phyloP scores from a whole-genome alignment of 1,140 invertebrate species.

The Palaemon carinicauda region DNA sequence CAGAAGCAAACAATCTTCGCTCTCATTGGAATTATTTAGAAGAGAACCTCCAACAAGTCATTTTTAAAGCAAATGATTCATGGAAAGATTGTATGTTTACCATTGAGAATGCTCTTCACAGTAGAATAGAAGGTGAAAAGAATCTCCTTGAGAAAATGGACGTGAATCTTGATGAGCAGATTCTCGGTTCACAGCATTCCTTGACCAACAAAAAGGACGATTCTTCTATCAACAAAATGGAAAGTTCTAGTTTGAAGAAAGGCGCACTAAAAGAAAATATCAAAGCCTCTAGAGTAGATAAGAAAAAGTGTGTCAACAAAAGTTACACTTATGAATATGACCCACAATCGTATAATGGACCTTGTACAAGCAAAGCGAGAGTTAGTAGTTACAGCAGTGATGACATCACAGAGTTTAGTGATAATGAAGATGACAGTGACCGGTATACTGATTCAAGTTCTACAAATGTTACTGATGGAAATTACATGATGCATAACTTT shows the following conservation, averaged over 20 bases:
- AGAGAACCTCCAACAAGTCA: not conserved
- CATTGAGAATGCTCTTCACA: not conserved
- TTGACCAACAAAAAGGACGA: too few relatives aligned
- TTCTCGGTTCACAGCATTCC: too few relatives aligned
- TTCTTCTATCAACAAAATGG: not conserved
- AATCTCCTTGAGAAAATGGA: too few relatives aligned
- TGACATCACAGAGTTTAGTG: too few relatives aligned
- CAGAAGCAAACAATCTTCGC: not conserved
- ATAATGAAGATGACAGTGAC: too few relatives aligned
- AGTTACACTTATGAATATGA: too few relatives aligned
- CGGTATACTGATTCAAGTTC: not conserved
- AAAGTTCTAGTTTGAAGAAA: not conserved
- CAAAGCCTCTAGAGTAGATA: not conserved
- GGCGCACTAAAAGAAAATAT: not conserved
- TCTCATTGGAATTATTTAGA: not conserved
- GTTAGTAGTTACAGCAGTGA: too few relatives aligned
- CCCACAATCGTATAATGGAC: too few relatives aligned
- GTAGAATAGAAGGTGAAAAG: slow-evolving; percentile 7
- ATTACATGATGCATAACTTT: not conserved
- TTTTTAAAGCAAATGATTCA: not conserved
- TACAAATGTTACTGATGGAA: not conserved
- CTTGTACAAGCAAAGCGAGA: too few relatives aligned
- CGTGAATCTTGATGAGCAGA: too few relatives aligned
- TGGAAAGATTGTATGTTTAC: not conserved
- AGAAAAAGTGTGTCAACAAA: too few relatives aligned